Evolutionary conservation across 2,113 vertebrate species (phyloP), one percentile per base, ranked within the genome.

Genomic region (Origma solitaria): DNA sequence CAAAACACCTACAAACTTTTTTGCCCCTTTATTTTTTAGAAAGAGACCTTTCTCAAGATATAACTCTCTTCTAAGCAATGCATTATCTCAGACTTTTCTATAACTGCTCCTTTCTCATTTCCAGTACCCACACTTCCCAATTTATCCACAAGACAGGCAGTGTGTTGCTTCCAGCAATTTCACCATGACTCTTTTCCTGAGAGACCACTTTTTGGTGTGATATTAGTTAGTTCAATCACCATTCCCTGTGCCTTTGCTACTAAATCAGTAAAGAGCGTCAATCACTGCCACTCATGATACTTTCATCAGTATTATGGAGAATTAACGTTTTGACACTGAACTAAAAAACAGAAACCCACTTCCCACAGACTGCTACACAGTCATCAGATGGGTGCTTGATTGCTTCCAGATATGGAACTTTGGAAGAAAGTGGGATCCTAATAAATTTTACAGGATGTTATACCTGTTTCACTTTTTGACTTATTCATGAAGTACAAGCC

Each of bases 51-150:
- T 86, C n/a, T 11, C 11, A 73, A 14, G 5, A 86, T 62, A 24
- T 14, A 19, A 50, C 49, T 91, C 22, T 89, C 45, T 81, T 65
- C 22, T 57, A 73, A 49, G 19, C 12, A 57, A 85, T 80, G 47
- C 7, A 4, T 83, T 93, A 82, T 80, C 53, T 40, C 27, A 56
- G 31, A 82, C 25, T 91, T 96, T 95, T 88, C 87, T 94, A 40
- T 77, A 94, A 54, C 25, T 91, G 22, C 73, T 94, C 56, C 56
- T 97, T 90, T 54, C 95, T 95, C 50, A 86, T 70, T 77, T 42
- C 37, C 35, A 94, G 37, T 92, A 90, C 47, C 66, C 33, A 78
- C 93, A 95, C 28, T 81, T 80, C 51, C 82, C 60, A 84, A 51
- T 88, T 95, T 91, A 83, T 95, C 71, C 72, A n/a, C 37, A 91